These are phyloP conservation scores for Megalops cyprinoides DNA, from an alignment of 2,797 vertebrate species.

Conservation along the genomic window DNA sequence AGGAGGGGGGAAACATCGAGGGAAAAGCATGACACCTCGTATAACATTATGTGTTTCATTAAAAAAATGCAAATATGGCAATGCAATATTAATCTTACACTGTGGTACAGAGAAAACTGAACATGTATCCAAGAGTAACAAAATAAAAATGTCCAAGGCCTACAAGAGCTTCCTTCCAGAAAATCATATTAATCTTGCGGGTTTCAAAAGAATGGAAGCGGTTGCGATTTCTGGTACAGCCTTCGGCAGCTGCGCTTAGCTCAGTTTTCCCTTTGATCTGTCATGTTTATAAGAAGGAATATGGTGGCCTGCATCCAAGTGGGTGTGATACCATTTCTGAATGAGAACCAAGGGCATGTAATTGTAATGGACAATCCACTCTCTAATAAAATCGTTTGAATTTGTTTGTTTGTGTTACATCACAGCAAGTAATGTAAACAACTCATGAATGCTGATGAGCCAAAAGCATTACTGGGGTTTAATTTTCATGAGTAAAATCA, in stretches of 20 bases:
- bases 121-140: conserved; percentile 17
- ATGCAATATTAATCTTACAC: conserved; percentile 11
- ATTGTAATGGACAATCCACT: background rate
- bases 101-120: background rate
- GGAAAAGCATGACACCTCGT: background rate
- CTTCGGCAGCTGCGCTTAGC: background rate
- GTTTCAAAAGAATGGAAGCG: background rate
- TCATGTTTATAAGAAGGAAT: background rate
- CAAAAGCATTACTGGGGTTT: background rate
- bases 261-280: background rate
- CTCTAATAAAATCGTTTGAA: too few relatives aligned
- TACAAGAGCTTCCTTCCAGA: conserved; percentile 13
- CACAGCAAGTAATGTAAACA: background rate
- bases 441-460: too few relatives aligned
- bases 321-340: background rate
- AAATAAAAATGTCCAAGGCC: conserved; percentile 19
- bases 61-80: conserved; percentile 7
- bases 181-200: conserved; percentile 1
- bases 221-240: background rate
- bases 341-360: background rate
- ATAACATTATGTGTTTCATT: background rate
- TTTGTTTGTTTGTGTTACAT: background rate
- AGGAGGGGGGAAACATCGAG: conserved; percentile 33
- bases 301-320: too few relatives aligned
- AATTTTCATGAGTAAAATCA: background rate